phyloP scores from a whole-genome alignment of 2,113 vertebrate genomes.

The Rattus norvegicus region GRCr8 NC_086039.1:81947001-81947500 shows the following conservation, averaged over 20 bases:
- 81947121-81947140: slow-evolving; percentile 27
- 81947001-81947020: not conserved
- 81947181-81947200: slow-evolving; percentile 46
- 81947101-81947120: not conserved
- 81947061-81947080: not conserved
- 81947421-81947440: not conserved
- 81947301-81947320: not conserved
- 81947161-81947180: slow-evolving; percentile 64
- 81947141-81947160: slow-evolving; percentile 33
- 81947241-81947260: slow-evolving; percentile 39
- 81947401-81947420: not conserved
- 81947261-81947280: slow-evolving; percentile 21
- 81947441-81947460: not conserved
- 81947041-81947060: not conserved
- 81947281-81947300: not conserved
- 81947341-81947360: slow-evolving; percentile 32
- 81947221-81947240: slow-evolving; percentile 53
- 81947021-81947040: not conserved
- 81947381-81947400: not conserved
- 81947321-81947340: not conserved
- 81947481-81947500: not conserved
- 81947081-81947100: slow-evolving; percentile 37
- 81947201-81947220: slow-evolving; percentile 61
- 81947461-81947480: not conserved
- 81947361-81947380: not conserved